Evolutionary conservation across 1,140 invertebrate genomes (phyloP).

Genomic region (Arctopsyche grandis): DNA sequence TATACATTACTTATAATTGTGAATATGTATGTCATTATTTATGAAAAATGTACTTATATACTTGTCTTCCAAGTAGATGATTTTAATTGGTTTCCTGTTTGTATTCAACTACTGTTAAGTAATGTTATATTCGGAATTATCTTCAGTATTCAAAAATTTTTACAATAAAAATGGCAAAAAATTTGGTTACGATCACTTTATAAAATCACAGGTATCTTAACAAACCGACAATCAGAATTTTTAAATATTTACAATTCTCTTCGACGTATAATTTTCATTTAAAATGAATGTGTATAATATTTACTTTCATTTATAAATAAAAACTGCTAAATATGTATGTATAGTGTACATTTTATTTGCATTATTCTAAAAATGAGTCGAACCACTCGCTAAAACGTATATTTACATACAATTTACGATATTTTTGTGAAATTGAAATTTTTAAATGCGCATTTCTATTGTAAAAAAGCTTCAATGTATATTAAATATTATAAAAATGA

Average conservation of each 20-base stretch:
- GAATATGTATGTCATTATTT: slow-evolving; percentile 24
- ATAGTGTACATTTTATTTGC: slow-evolving; percentile 13
- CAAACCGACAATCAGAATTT: slow-evolving; percentile 16
- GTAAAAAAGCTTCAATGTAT: slow-evolving; percentile 53
- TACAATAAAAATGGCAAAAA: neutral
- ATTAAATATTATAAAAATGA: slow-evolving; percentile 31
- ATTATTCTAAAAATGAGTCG: slow-evolving; percentile 26
- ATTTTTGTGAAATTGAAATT: slow-evolving; percentile 49
- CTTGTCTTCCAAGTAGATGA: slow-evolving; percentile 49
- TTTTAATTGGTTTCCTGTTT: neutral
- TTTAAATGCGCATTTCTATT: slow-evolving; percentile 46
- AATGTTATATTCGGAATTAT: no score
- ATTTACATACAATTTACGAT: slow-evolving; percentile 38
- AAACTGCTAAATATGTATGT: neutral
- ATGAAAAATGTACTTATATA: slow-evolving; percentile 41
- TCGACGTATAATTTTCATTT: no score
- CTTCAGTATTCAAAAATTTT: no score
- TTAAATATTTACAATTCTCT: slow-evolving; percentile 14
- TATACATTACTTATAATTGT: slow-evolving; percentile 14
- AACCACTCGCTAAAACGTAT: slow-evolving; percentile 23
- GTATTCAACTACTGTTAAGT: neutral
- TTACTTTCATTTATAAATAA: no score
- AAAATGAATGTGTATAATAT: no score
- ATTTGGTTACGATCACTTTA: neutral
- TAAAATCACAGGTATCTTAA: neutral